phyloP scores from a whole-genome alignment of 92 coral and sea anemone genomes.

The Bergia puertoricense region DNA sequence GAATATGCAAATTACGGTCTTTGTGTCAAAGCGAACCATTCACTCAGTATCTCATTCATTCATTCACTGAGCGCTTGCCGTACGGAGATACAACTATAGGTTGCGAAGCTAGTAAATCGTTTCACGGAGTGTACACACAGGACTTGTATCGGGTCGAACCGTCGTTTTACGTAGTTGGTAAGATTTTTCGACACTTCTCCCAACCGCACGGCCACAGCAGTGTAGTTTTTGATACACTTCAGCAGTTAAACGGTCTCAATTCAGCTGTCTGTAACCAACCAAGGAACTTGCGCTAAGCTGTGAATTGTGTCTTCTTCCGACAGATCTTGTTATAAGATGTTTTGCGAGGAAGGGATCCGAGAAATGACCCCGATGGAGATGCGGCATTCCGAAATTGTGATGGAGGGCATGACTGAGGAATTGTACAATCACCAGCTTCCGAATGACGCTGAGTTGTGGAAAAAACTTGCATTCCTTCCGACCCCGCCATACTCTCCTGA shows the following conservation, averaged over 20 bases:
- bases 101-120: neutral
- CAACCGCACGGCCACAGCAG: neutral
- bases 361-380: conserved; percentile 65
- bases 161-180: conserved; percentile 10
- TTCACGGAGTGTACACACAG: conserved; percentile 5
- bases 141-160: neutral
- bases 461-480: conserved; percentile 79
- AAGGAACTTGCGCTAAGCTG: conserved; percentile 49
- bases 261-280: conserved; percentile 46
- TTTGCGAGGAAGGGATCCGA: conserved; percentile 70
- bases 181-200: conserved; percentile 2
- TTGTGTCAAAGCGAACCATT: conserved; percentile 39
- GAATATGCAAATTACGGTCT: conserved; percentile 41
- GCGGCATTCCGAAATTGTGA: conserved; percentile 60
- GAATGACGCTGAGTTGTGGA: conserved; percentile 80
- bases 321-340: conserved; percentile 89
- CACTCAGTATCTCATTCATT: conserved; percentile 36
- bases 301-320: conserved; percentile 48
- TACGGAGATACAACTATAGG: conserved; percentile 17
- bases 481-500: conserved; percentile 99
- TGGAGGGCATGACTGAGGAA: conserved; percentile 75
- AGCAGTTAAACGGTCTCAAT: conserved; percentile 47
- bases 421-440: conserved; percentile 65
- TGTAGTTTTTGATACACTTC: conserved; percentile 31
- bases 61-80: conserved; percentile 33